Base-by-base conservation (phyloP, 2,797 vertebrate species). In the Thaleichthys pacificus region DNA sequence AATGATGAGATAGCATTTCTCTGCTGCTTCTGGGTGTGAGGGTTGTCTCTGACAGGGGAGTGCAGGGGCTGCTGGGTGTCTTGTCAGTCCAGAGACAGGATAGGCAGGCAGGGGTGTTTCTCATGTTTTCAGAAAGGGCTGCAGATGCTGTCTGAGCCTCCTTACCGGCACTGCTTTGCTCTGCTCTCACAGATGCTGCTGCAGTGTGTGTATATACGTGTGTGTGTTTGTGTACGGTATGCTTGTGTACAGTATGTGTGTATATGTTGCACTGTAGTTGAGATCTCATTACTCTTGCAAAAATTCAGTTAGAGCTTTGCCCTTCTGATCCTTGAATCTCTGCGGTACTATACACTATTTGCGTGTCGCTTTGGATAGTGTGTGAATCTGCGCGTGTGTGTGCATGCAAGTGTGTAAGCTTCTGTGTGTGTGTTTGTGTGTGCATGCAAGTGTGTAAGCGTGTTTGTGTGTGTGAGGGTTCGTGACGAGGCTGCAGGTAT, bases 51-150 rank as follows among this genome's bases (percentile, higher is more conserved):
- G 8, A n/a, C 28, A 30, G 28, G 28, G 28, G 42, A 70, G 56
- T 21, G n/a, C n/a, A 56, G n/a, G 17, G 6, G n/a, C 56, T 58
- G 2, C 56, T n/a, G 17, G 22, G n/a, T 22, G 4, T 32, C 61
- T 21, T 57, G 51, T 28, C 57, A 70, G 70, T 64, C 66, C 49
- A 21, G 64, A 82, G 26, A 26, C 21, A 68, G 68, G 69, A 72
- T 66, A 69, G 77, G 73, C 76, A 66, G 71, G 72, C 51, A 0
- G 68, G 71, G 71, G 74, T 75, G 66, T 76, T 82, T 79, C 75
- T 76, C 60, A 62, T 75, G 47, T 1, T 73, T 70, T 79, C 80
- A 82, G 82, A 78, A 80, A 81, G 76, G 72, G 79, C 82, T 82
- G 71, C 73, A 74, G 74, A 84, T 80, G 69, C 30, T n/a, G 61